phyloP scores from a whole-genome alignment of 2,888 invertebrate genomes.

The Eutolmus rufibarbis region DNA sequence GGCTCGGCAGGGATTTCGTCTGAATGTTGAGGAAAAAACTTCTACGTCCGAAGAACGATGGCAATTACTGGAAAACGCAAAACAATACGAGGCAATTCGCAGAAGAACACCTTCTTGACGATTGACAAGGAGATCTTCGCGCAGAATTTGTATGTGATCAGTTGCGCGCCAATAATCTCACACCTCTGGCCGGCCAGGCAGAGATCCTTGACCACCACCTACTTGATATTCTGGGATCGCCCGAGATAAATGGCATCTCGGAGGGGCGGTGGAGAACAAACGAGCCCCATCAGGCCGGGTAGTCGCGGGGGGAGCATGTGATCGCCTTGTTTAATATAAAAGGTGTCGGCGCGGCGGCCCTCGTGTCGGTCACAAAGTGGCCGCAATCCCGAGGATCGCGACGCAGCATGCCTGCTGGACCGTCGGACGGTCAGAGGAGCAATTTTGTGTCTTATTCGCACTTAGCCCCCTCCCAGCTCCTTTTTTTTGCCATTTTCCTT shows the following conservation, averaged over 20 bases:
- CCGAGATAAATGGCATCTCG: slow-evolving; percentile 23
- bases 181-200: slow-evolving; percentile 6
- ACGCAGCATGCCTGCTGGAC: not conserved
- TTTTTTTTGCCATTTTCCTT: slow-evolving; percentile 19
- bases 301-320: not conserved
- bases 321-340: slow-evolving; percentile 12
- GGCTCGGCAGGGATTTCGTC: not conserved
- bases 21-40: not conserved
- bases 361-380: slow-evolving; percentile 16
- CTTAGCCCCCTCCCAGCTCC: not conserved
- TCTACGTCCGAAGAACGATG: not conserved
- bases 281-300: not conserved
- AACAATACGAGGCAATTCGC: slow-evolving; percentile 26
- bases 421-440: not conserved
- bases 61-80: slow-evolving; percentile 34
- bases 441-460: slow-evolving; percentile 38
- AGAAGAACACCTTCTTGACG: slow-evolving; percentile 17
- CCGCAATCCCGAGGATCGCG: not conserved
- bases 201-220: slow-evolving; percentile 36
- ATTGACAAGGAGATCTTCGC: slow-evolving; percentile 21
- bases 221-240: slow-evolving; percentile 33
- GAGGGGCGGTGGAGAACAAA: slow-evolving; percentile 27
- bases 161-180: slow-evolving; percentile 39
- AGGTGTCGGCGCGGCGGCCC: slow-evolving; percentile 2
- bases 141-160: slow-evolving; percentile 36